Percentiles rank a stretch among this genome's conserved stretches.
Conservation (phyloP, 2,888 invertebrate genomes). For the Cyrtodaria siliqua region DNA sequence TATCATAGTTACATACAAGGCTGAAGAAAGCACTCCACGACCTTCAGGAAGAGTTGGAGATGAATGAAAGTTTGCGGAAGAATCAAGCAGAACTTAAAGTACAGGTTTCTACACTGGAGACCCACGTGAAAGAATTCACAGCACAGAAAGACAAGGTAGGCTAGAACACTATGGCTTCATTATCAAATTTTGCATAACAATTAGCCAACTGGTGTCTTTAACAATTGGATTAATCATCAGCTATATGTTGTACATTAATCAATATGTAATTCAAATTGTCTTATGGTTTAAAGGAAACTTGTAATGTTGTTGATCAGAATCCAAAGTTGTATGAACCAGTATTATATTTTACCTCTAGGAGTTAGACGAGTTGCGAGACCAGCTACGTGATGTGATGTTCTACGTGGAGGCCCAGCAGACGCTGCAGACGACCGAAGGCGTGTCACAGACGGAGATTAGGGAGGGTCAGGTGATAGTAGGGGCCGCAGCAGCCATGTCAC, state of each 20-base stretch:
- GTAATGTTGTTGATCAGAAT: no score
- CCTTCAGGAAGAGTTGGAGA: slow-evolving; percentile 93
- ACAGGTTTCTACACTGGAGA: slow-evolving; percentile 76
- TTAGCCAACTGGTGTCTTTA: no score
- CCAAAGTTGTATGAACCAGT: no score
- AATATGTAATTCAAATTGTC: no score
- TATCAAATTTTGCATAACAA: no score
- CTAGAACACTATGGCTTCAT: no score
- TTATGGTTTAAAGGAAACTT: no score
- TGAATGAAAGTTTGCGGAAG: slow-evolving; percentile 91
- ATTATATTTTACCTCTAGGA: no score
- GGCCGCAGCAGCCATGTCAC: slow-evolving; percentile 64
- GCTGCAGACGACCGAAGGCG: slow-evolving; percentile 74
- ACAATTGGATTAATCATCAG: no score
- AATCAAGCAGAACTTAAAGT: slow-evolving; percentile 91
- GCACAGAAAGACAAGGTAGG: slow-evolving; percentile 85
- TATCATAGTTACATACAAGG: slow-evolving; percentile 85
- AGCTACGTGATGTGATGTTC: slow-evolving; percentile 98
- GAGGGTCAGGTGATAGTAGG: slow-evolving; percentile 89
- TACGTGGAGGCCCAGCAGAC: slow-evolving; percentile 95
- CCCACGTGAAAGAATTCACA: slow-evolving; percentile 71
- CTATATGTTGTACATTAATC: no score
- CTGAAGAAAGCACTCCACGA: slow-evolving; percentile 90
- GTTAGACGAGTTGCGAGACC: slow-evolving; percentile 94
- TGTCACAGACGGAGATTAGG: slow-evolving; percentile 83